Evolutionary conservation across 2,797 vertebrate genomes (phyloP).

Genomic region (Bovichtus diacanthus): DNA sequence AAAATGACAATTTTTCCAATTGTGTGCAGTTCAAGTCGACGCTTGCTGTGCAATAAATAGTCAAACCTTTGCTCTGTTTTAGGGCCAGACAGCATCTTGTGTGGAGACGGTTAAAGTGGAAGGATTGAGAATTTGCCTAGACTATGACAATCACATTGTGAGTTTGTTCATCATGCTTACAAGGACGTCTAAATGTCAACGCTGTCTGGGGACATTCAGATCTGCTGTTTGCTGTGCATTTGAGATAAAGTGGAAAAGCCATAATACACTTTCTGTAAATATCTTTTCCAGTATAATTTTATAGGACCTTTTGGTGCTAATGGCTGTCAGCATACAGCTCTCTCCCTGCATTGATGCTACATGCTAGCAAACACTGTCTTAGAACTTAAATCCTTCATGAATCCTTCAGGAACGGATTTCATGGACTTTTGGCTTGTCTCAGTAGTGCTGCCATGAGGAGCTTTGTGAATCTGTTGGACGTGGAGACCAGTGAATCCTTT

Average conservation of each 20-base stretch:
- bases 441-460: constrained; percentile 68
- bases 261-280: constrained; percentile 52
- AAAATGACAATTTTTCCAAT: constrained; percentile 54
- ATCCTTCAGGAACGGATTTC: constrained; percentile 73
- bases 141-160: constrained; percentile 25
- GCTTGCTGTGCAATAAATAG: constrained; percentile 32
- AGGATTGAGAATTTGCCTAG: constrained; percentile 16
- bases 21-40: constrained; percentile 38
- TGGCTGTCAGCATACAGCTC: constrained; percentile 29
- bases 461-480: constrained; percentile 63
- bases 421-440: constrained; percentile 70
- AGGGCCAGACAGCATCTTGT: background rate
- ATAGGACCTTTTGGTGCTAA: constrained; percentile 43
- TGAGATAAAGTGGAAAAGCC: constrained; percentile 35
- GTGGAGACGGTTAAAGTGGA: constrained; percentile 1
- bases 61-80: constrained; percentile 9
- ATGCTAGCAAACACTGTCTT: constrained; percentile 50
- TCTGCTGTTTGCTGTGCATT: constrained; percentile 40
- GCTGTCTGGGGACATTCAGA: constrained; percentile 24
- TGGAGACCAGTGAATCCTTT: constrained; percentile 68
- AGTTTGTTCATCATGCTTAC: constrained; percentile 32
- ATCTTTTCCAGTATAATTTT: constrained; percentile 34
- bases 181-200: constrained; percentile 53
- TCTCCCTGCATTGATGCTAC: constrained; percentile 27
- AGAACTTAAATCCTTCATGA: constrained; percentile 66